Percentiles rank a stretch among this genome's conserved stretches.
Evolutionary conservation across 2,797 vertebrate genomes (phyloP).

Genomic region (Artibeus jamaicensis): DNA sequence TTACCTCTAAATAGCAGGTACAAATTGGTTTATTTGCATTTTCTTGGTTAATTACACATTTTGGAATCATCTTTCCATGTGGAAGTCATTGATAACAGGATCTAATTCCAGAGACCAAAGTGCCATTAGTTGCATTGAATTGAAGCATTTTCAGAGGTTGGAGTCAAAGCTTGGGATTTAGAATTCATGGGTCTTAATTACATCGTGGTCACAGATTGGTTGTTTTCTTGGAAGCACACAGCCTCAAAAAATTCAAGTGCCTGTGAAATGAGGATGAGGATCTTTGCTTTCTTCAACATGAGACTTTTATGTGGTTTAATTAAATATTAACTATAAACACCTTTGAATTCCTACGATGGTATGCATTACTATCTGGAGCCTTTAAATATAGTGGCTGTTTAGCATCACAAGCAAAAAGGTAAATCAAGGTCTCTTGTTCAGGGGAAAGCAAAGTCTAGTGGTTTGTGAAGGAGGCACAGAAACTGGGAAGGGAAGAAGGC

Average conservation of each 20-base stretch:
- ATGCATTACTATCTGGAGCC: neutral
- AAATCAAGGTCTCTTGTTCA: neutral
- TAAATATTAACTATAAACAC: slow-evolving; percentile 30
- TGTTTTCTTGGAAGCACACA: slow-evolving; percentile 66
- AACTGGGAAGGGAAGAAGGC: neutral
- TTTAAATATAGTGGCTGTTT: slow-evolving; percentile 2
- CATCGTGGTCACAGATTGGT: slow-evolving; percentile 67
- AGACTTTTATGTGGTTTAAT: slow-evolving; percentile 21
- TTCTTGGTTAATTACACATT: slow-evolving; percentile 80
- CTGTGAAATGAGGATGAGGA: slow-evolving; percentile 57
- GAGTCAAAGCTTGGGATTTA: slow-evolving; percentile 75
- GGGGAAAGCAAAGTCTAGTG: neutral
- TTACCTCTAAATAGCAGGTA: slow-evolving; percentile 76
- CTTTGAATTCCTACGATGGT: slow-evolving; percentile 28
- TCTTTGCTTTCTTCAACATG: slow-evolving; percentile 26
- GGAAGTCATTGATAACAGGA: slow-evolving; percentile 80
- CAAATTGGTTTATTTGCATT: slow-evolving; percentile 80
- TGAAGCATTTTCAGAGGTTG: slow-evolving; percentile 73
- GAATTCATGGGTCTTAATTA: slow-evolving; percentile 74
- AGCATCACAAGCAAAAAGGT: neutral
- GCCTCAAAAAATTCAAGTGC: slow-evolving; percentile 57
- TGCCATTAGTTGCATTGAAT: slow-evolving; percentile 74
- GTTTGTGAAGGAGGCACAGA: neutral
- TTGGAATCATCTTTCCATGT: slow-evolving; percentile 78
- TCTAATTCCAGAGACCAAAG: slow-evolving; percentile 77